Evolutionary conservation across 2,888 invertebrate species (phyloP).

Genomic region (Calameuta pallipes): DNA sequence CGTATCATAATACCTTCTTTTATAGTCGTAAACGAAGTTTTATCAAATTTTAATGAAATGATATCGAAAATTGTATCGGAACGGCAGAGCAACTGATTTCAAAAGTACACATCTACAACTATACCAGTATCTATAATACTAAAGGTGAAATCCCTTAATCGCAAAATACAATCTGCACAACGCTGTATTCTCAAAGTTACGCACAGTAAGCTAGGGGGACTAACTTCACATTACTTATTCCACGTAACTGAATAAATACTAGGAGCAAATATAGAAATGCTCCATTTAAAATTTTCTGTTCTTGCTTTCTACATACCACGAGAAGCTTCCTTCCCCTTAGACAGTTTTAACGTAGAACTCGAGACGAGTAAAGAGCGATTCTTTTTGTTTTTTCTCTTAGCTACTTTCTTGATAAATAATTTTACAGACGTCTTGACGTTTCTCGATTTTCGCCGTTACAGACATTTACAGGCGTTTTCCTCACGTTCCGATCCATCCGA

Average conservation of each 20-base stretch:
- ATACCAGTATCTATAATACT: not conserved
- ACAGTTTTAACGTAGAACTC: not conserved
- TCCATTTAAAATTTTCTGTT: not conserved
- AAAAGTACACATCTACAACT: conserved; percentile 22
- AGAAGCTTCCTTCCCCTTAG: not conserved
- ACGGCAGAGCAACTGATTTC: conserved; percentile 27
- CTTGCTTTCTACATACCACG: no score
- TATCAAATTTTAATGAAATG: conserved; percentile 41
- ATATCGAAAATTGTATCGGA: conserved; percentile 37
- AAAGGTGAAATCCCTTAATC: not conserved
- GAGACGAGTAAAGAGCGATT: not conserved
- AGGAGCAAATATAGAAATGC: conserved; percentile 19
- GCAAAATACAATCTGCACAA: not conserved
- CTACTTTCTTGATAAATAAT: not conserved
- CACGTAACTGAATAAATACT: conserved; percentile 17
- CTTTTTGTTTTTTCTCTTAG: not conserved
- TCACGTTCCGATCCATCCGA: not conserved
- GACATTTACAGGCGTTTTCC: not conserved
- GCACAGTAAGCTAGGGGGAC: conserved; percentile 15
- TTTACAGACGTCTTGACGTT: not conserved
- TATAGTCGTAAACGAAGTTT: not conserved
- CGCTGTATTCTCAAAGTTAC: not conserved
- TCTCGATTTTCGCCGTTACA: not conserved
- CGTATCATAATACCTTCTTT: not conserved
- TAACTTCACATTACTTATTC: no score